Conservation (phyloP, 2,888 invertebrate species). For the Megastigmus dorsalis region DNA sequence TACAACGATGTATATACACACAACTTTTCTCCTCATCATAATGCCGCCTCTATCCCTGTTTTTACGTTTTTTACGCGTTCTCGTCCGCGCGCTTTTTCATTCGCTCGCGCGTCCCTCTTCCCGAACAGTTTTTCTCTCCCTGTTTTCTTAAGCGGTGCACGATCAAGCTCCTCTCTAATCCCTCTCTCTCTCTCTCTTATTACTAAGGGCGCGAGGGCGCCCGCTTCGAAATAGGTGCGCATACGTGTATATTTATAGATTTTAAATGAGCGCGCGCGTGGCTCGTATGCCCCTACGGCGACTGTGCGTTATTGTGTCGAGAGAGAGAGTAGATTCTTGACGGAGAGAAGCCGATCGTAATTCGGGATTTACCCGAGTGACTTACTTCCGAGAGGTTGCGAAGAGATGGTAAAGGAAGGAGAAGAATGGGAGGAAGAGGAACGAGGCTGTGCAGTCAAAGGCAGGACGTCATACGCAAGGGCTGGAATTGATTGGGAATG, state of each 20-base stretch:
- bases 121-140: too few species aligned
- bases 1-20: neutral
- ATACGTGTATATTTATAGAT: conserved; percentile 34
- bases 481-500: neutral
- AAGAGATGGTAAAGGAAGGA: neutral
- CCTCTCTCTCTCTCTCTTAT: too few species aligned
- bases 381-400: conserved; percentile 14
- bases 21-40: neutral
- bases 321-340: too few species aligned
- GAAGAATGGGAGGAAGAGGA: neutral
- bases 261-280: conserved; percentile 16
- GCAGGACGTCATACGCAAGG: too few species aligned
- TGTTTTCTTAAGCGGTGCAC: too few species aligned
- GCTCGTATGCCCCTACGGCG: neutral
- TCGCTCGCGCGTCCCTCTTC: neutral
- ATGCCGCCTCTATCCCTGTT: neutral
- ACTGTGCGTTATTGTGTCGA: neutral
- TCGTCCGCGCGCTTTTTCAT: too few species aligned
- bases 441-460: too few species aligned
- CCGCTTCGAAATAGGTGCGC: conserved; percentile 40
- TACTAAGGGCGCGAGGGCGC: too few species aligned
- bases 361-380: conserved; percentile 37
- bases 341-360: conserved; percentile 5
- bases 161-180: too few species aligned
- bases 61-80: conserved; percentile 14